phyloP scores from a whole-genome alignment of 2,797 vertebrate genomes.

The Halcyon chelicuti region DNA sequence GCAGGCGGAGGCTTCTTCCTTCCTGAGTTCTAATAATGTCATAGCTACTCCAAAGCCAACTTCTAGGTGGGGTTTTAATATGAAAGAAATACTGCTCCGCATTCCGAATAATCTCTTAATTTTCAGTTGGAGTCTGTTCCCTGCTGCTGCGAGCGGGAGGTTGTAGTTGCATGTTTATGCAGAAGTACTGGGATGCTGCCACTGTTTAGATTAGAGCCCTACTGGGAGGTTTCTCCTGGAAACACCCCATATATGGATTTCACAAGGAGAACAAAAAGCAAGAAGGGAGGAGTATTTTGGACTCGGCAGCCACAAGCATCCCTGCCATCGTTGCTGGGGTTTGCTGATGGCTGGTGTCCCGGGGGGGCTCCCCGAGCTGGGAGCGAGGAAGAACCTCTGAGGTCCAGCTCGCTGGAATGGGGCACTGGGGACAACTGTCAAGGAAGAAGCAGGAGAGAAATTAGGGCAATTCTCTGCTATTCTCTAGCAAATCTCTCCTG shows the following conservation, averaged over 20 bases:
- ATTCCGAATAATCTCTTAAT: not conserved
- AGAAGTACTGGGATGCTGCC: slow-evolving; percentile 33
- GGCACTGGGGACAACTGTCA: not conserved
- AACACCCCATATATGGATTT: slow-evolving; percentile 34
- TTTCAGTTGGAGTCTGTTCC: not conserved
- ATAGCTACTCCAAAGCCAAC: not conserved
- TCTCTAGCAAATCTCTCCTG: not conserved
- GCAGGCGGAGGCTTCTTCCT: not conserved
- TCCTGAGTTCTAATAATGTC: not conserved
- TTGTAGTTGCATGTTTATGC: not conserved
- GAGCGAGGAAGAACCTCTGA: rapidly evolving
- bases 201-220: slow-evolving; percentile 25
- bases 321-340: rapidly evolving
- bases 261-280: not conserved
- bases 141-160: not conserved
- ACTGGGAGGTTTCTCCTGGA: slow-evolving; percentile 37
- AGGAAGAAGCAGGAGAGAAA: not conserved
- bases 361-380: rapidly evolving
- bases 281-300: not conserved
- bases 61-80: not conserved
- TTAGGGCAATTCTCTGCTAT: not conserved
- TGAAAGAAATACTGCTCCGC: not conserved
- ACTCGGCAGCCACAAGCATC: not conserved
- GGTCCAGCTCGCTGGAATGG: not conserved
- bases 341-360: not conserved